These are phyloP conservation scores for Callyntrura guangdongensis DNA, from an alignment of 2,888 invertebrate species.

Conservation along the genomic window DNA sequence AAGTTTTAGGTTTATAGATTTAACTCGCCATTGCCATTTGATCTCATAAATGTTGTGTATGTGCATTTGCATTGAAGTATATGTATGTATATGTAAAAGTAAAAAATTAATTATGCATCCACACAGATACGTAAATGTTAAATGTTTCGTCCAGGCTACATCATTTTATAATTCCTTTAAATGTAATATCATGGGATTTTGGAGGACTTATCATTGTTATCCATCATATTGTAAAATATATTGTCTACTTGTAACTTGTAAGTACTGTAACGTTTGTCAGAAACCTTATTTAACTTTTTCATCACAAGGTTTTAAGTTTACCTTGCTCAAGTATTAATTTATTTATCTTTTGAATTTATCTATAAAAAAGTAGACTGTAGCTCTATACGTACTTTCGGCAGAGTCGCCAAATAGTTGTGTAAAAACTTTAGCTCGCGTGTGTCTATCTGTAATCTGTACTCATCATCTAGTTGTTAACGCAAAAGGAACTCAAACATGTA, in stretches of 20 bases:
- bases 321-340: conserved; percentile 70
- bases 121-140: not conserved
- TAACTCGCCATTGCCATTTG: conserved; percentile 64
- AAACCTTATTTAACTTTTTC: not conserved
- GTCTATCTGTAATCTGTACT: not conserved
- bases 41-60: conserved; percentile 59
- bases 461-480: not conserved
- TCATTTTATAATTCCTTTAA: not conserved
- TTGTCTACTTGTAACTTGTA: not conserved
- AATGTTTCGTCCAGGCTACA: conserved; percentile 41
- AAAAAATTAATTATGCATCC: not conserved
- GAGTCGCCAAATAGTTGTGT: too few species aligned
- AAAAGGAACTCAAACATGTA: too few species aligned
- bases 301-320: conserved; percentile 66
- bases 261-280: not conserved
- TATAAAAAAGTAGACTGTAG: conserved; percentile 1
- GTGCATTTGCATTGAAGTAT: not conserved
- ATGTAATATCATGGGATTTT: not conserved
- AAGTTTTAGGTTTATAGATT: conserved; percentile 3
- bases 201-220: not conserved
- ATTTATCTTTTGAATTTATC: not conserved
- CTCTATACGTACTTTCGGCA: not conserved
- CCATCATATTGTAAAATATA: not conserved
- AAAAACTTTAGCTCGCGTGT: not conserved
- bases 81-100: not conserved